Percentiles rank a stretch among this genome's conserved stretches.
phyloP scores from a whole-genome alignment of 2,797 vertebrate species.

The Selene dorsalis region DNA sequence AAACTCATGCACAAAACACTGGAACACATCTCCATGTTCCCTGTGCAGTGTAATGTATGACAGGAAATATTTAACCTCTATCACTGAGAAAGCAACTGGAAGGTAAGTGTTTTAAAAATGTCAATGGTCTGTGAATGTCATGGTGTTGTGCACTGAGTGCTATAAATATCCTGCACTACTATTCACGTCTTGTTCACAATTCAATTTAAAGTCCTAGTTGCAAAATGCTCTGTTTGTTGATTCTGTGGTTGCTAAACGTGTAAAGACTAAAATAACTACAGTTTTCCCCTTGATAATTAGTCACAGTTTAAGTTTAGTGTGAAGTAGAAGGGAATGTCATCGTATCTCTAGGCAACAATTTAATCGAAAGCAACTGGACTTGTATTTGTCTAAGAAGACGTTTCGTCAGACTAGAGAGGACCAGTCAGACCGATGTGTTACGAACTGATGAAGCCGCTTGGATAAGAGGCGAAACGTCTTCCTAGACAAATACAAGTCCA shows the following conservation, averaged over 20 bases:
- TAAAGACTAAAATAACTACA: too few species aligned
- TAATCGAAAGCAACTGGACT: too few species aligned
- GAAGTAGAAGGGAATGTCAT: not conserved
- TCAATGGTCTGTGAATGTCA: not conserved
- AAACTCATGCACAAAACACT: conserved; percentile 22
- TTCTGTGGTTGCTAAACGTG: too few species aligned
- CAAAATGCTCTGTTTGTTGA: not conserved
- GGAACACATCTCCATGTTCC: not conserved
- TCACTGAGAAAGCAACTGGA: not conserved
- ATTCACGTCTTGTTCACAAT: not conserved
- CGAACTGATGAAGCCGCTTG: too few species aligned
- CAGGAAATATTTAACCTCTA: too few species aligned
- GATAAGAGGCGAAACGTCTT: too few species aligned
- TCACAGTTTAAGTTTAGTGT: not conserved
- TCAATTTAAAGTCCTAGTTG: not conserved
- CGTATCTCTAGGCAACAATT: too few species aligned
- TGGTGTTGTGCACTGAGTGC: not conserved
- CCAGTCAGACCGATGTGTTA: too few species aligned
- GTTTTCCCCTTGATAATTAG: too few species aligned
- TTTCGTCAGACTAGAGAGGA: too few species aligned
- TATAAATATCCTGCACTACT: not conserved
- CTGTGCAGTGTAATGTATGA: not conserved
- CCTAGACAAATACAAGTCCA: too few species aligned
- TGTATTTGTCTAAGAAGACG: too few species aligned
- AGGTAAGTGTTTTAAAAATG: not conserved